Evolutionary conservation across 2,113 vertebrate species (phyloP), one percentile per base, ranked within the genome.

Genomic region (Chrysochloris asiatica): DNA sequence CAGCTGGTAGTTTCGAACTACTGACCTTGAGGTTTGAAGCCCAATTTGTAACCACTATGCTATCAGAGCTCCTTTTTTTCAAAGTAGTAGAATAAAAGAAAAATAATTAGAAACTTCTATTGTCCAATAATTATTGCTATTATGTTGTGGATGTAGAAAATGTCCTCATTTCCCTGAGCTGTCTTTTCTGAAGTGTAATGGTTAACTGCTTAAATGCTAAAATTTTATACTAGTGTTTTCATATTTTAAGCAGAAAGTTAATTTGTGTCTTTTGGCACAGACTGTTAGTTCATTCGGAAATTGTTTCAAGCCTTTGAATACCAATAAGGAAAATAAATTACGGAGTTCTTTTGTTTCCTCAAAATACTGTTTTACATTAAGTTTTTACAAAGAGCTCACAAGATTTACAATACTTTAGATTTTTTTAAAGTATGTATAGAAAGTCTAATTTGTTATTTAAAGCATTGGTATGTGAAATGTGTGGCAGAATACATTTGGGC

Each of bases 381-480:
- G 81, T 36, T 93, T 54, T 56, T 48, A 94, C 77, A 86, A 93
- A 87, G 61, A 93, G 67, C 0, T 0, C 36, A 21, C 41, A 93
- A 87, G 36, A 36, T 59, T 94, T 97, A 94, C 82, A 92, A 72
- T 96, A 67, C 81, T 80, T 65, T 45, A 81, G 77, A 16, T 63
- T 88, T 94, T 87, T 59, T 54, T 90, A 95, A 88, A 63, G 11
- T 83, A 38, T 71, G 86, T 8, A 14, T 72, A 88, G 92, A 94
- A 87, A 94, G 95, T 96, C 96, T 97, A 97, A 94, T 97, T 92
- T 96, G 88, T 97, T 95, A 96, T 95, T 95, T 93, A 92, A 98
- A 96, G 91, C 95, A 67, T 87, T 96, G 97, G 97, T 98, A 97
- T 98, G 98, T 98, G 97, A 98, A 98, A 99, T 98, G 98, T 98